A percentile compares a stretch with the other conserved stretches of the same genome.
phyloP scores from a whole-genome alignment of 2,797 vertebrate genomes.

The Yasuhikotakia modesta region DNA sequence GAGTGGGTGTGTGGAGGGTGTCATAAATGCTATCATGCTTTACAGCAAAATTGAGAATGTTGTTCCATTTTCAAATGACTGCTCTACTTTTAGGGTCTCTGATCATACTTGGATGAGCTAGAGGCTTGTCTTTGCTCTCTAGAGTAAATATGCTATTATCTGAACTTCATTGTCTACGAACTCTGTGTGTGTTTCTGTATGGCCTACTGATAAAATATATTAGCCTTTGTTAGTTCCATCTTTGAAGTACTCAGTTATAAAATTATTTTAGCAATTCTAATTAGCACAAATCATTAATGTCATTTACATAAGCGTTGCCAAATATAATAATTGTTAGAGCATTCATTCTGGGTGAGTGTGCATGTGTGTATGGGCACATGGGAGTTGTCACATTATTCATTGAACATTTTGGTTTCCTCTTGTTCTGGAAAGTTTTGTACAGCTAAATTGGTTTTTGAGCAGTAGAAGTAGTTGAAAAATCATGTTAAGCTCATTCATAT shows the following conservation, averaged over 20 bases:
- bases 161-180: neutral
- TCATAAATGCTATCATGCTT: neutral
- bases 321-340: neutral
- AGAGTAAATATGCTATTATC: conserved; percentile 22
- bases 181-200: neutral
- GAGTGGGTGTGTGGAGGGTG: no score
- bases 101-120: conserved; percentile 13
- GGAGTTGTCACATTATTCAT: neutral
- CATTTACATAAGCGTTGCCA: conserved; percentile 1
- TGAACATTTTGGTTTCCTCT: neutral
- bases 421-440: neutral
- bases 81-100: conserved; percentile 15
- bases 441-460: neutral
- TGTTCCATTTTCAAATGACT: conserved; percentile 15
- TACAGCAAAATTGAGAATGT: conserved; percentile 14
- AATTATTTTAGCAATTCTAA: conserved; percentile 9
- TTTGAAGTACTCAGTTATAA: neutral
- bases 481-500: no score
- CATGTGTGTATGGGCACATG: neutral
- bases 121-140: conserved; percentile 8
- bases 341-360: neutral
- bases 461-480: no score
- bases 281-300: neutral
- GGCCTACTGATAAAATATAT: neutral
- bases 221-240: neutral